Base-by-base conservation (phyloP, 2,888 invertebrate species). In the Rhagonycha fulva region DNA sequence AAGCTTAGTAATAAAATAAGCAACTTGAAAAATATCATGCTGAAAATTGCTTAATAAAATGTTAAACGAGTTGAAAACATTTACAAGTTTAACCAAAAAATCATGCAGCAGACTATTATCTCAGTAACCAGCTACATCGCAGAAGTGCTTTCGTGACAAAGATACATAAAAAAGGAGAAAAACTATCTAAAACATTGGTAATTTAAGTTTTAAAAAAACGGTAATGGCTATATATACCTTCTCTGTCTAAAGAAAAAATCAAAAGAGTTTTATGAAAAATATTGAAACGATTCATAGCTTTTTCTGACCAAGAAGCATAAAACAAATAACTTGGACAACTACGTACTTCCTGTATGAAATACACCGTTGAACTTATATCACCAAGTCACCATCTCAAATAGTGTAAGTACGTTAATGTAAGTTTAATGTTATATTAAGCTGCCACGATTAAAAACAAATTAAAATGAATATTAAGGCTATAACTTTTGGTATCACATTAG, bases 391-490 rank as follows among this genome's bases (percentile, higher is more conserved):
- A 75, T 77, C 74, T 77, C 62, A 67, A 72, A 70, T 62, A 60
- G 62, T 63, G 68, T 68, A 75, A 75, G 75, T 76, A 74, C 30
- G 77, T 70, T 77, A 77, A 77, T 75, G 69, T 70, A 74, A 75
- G 62, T 77, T 75, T 77, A 77, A 77, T 77, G 77, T 75, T 72
- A 71, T 70, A 69, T 75, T 71, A 77, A 77, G 70, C 72, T 66
- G 14, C 62, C 14, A 24, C 63, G 77, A 77, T 77, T 77, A 77
- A 77, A 77, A 77, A 75, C 75, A 75, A 75, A 77, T 77, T 75
- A 77, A 62, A 66, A 68, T 71, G 74, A 70, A 62, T 61, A 66
- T 67, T 74, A 24, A 61, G 74, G 24, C 19, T 26, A 66, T 24
- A 24, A 66, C 63, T 47, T 47, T 47, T n/a, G 47, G 47, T 47